Evolutionary conservation across 1,140 invertebrate species (phyloP).

Genomic region (Diabrotica undecimpunctata): DNA sequence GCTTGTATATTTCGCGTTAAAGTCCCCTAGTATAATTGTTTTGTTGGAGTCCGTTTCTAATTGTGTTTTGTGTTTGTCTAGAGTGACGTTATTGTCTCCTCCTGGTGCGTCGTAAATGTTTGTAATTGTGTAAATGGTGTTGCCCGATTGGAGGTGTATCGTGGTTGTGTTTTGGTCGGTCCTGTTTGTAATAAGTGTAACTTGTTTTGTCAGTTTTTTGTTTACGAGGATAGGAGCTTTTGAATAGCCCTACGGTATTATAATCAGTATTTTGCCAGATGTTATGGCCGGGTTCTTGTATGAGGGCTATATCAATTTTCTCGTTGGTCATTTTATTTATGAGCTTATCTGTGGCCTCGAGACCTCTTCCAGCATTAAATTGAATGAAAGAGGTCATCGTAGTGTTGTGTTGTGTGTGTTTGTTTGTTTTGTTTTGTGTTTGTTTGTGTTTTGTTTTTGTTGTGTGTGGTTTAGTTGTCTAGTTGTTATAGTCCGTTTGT

Average conservation of each 20-base stretch:
- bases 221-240: too few species aligned
- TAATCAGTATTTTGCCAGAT: not conserved
- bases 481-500: not conserved
- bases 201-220: not conserved
- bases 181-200: not conserved
- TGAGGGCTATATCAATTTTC: not conserved
- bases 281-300: not conserved
- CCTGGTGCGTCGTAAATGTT: conserved; percentile 8
- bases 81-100: not conserved
- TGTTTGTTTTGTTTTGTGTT: too few species aligned
- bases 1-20: too few species aligned
- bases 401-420: too few species aligned
- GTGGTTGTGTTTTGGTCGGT: not conserved
- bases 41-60: too few species aligned
- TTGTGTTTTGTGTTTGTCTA: too few species aligned
- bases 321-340: not conserved
- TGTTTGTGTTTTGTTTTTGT: not conserved
- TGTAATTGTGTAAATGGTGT: not conserved
- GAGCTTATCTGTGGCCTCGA: not conserved
- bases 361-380: not conserved
- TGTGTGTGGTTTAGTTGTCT: too few species aligned
- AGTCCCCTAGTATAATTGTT: too few species aligned
- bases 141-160: not conserved
- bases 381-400: conserved; percentile 9
- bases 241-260: not conserved